Percentiles rank a stretch among this genome's conserved stretches.
These are phyloP conservation scores for Rhynchophorus ferrugineus DNA, from an alignment of 1,140 invertebrate species.

Conservation along the genomic window DNA sequence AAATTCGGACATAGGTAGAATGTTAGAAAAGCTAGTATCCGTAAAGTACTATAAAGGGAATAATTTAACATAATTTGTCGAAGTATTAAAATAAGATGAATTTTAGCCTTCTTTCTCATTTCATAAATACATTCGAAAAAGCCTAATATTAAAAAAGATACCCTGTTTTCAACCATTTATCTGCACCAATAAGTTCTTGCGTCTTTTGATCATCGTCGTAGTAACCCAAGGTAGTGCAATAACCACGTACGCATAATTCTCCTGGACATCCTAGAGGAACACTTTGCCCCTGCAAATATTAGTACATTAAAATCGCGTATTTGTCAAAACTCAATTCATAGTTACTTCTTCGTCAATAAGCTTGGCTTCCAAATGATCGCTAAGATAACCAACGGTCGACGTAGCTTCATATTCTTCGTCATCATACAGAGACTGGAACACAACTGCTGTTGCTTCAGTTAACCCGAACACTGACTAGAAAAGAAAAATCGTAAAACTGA, in stretches of 20 bases:
- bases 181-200: conserved; percentile 56
- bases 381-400: conserved; percentile 68
- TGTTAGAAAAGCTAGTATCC: too few relatives aligned
- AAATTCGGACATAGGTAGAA: too few relatives aligned
- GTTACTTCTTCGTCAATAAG: conserved; percentile 60
- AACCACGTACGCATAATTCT: conserved; percentile 78
- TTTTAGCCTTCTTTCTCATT: too few relatives aligned
- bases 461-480: conserved; percentile 76
- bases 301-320: too few relatives aligned
- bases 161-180: conserved; percentile 86
- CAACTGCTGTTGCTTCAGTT: conserved; percentile 76
- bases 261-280: conserved; percentile 72
- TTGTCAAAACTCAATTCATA: background rate
- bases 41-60: too few relatives aligned
- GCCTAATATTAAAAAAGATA: too few relatives aligned
- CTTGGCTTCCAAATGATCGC: conserved; percentile 73
- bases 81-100: too few relatives aligned
- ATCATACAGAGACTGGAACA: conserved; percentile 57
- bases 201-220: conserved; percentile 80
- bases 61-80: too few relatives aligned
- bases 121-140: too few relatives aligned
- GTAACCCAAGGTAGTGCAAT: conserved; percentile 76
- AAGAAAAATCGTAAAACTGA: background rate
- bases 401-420: conserved; percentile 61
- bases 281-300: conserved; percentile 43